Percentiles rank a stretch among this genome's conserved stretches.
Evolutionary conservation across 2,888 invertebrate species (phyloP).

Genomic region (Parnassius orleans): DNA sequence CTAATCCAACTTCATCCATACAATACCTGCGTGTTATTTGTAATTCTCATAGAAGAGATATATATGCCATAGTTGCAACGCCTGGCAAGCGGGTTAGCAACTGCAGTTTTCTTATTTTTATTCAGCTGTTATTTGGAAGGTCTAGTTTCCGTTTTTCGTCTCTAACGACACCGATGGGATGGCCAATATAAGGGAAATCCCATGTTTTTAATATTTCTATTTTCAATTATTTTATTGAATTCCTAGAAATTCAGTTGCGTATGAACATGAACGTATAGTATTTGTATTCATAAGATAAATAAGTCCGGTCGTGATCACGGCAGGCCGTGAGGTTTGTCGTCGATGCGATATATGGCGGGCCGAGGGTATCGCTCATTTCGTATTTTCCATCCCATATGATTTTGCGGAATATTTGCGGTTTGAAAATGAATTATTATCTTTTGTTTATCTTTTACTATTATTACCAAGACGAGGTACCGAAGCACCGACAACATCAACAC

Average conservation of each 20-base stretch:
- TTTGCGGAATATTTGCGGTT: constrained; percentile 10
- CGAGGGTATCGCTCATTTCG: constrained; percentile 52
- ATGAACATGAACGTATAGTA: constrained; percentile 35
- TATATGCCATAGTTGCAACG: no score
- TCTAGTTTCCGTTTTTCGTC: no score
- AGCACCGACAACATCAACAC: no score
- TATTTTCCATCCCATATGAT: constrained; percentile 44
- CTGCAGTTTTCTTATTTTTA: no score
- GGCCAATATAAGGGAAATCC: not conserved
- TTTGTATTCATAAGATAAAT: constrained; percentile 37
- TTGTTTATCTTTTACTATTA: not conserved
- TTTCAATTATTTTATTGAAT: constrained; percentile 11
- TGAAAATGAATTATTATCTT: constrained; percentile 6
- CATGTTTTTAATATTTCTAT: constrained; percentile 2
- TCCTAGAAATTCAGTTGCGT: constrained; percentile 7
- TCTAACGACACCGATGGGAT: no score
- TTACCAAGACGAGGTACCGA: no score
- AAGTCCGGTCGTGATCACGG: constrained; percentile 59
- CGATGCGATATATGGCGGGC: constrained; percentile 46
- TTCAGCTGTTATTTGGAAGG: no score
- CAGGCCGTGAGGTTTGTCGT: constrained; percentile 50
- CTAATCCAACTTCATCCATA: no score
- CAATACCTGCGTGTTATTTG: no score
- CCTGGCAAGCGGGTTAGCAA: no score
- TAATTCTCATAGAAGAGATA: no score